Percentiles rank a stretch among this genome's conserved stretches.
Conservation (phyloP, 2,113 vertebrate genomes). For the Oncorhynchus keta region DNA sequence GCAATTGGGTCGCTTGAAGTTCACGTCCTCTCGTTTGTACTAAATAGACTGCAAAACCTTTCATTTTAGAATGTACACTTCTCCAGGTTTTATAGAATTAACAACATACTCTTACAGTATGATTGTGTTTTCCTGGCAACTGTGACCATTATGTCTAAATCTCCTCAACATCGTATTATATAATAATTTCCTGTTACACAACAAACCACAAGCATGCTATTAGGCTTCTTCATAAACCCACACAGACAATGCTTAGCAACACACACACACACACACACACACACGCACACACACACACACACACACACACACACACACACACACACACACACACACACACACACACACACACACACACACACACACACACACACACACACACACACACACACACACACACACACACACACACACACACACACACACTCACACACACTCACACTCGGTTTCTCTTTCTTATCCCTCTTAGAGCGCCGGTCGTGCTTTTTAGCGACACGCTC, state of each 20-base stretch:
- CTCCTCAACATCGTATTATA: background rate
- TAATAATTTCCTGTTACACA: background rate
- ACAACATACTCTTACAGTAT: background rate
- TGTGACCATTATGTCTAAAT: background rate
- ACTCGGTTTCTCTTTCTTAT: background rate
- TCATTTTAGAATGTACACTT: no score
- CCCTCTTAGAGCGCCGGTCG: background rate
- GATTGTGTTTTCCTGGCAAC: background rate
- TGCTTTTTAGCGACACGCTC: constrained; percentile 21
- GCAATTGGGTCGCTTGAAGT: no score
- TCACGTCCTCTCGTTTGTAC: no score
- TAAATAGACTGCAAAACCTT: no score
- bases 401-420: constrained; percentile 12
- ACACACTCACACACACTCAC: constrained; percentile 30
- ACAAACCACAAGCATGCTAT: constrained; percentile 3
- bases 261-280: constrained; percentile 17
- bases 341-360: constrained; percentile 19
- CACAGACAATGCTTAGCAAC: constrained; percentile 13
- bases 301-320: constrained; percentile 4
- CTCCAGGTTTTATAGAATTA: no score
- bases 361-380: background rate
- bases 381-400: constrained; percentile 21
- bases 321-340: background rate
- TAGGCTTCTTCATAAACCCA: constrained; percentile 4
- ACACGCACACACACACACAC: background rate